phyloP scores from a whole-genome alignment of 2,888 invertebrate genomes.

The Adelognathus sp. region DNA sequence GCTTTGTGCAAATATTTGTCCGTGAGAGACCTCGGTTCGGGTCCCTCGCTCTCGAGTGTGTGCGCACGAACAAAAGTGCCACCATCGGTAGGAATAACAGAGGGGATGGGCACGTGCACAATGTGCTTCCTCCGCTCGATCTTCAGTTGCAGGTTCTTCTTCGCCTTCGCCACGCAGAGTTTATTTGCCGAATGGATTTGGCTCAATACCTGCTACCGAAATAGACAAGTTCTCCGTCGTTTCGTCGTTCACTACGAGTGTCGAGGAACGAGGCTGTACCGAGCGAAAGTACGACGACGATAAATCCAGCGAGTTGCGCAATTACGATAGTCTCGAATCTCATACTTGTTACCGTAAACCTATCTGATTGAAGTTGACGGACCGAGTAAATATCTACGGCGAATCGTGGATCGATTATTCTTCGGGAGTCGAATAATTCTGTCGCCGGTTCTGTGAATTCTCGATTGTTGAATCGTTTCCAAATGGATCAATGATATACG shows the following conservation, averaged over 20 bases:
- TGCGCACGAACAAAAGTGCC: constrained; percentile 41
- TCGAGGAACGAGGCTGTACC: background rate
- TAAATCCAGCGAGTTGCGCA: constrained; percentile 10
- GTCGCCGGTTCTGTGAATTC: constrained; percentile 37
- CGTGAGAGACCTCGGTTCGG: background rate
- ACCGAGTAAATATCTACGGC: constrained; percentile 15
- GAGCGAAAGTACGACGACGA: background rate
- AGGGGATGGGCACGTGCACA: constrained; percentile 37
- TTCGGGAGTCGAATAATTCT: constrained; percentile 33
- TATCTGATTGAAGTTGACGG: background rate
- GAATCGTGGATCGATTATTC: constrained; percentile 34
- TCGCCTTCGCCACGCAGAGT: constrained; percentile 20
- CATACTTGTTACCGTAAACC: background rate
- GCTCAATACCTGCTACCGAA: constrained; percentile 2
- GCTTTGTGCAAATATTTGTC: constrained; percentile 56
- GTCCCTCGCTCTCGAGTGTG: constrained; percentile 1
- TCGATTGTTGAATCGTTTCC: constrained; percentile 35
- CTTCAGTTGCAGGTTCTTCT: constrained; percentile 23
- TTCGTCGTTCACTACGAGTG: background rate
- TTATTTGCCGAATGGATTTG: constrained; percentile 55
- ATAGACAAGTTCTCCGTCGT: constrained; percentile 8
- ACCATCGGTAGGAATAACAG: constrained; percentile 44
- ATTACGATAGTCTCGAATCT: constrained; percentile 21
- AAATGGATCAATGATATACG: background rate
- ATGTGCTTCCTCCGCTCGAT: constrained; percentile 26